Evolutionary conservation across 2,797 vertebrate species (phyloP), one percentile per base, ranked within the genome.

Genomic region (Dendrocincla fuliginosa): DNA sequence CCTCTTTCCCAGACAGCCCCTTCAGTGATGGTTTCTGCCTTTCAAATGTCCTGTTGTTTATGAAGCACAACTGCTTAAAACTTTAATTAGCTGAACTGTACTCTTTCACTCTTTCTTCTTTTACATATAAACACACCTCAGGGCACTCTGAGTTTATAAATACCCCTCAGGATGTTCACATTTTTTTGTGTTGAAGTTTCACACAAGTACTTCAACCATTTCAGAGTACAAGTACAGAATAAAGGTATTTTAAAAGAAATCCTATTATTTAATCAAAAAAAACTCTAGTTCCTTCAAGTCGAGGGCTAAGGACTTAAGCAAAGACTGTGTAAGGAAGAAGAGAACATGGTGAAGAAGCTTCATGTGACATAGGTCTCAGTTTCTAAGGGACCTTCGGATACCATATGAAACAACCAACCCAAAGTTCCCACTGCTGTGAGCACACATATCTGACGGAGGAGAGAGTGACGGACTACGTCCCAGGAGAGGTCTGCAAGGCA

Each of bases 401-500:
- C 11, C 22, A 1, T 13, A 20, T 35, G 33, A 42, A 53, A 63
- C 28, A 61, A 59, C 0, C 10, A 35, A 42, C 25, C 14, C 32
- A 50, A 67, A 87, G 41, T 61, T 13, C 7, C 13, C 20, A 42
- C 13, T 68, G 50, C 37, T 68, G 19, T n/a, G 30, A 92, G 63
- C 13, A 30, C 18, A 13, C 0, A 0, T 2, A 20, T 30, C n/a
- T 55, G 39, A 30, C 3, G 7, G 32, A 13, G 24, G n/a, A 68
- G 20, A 65, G 7, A 8, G 27, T 41, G 32, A 50, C 0, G 2
- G 49, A 46, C 39, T 27, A 37, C 4, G 24, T 12, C 15, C 16
- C 60, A 83, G 10, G 11, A 52, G 24, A 75, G 65, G 61, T 71
- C 60, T 75, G 35, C 33, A 71, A 80, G 55, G 49, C 68, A 87